Base-by-base conservation (phyloP, 2,113 vertebrate species). In the Columba livia region DNA sequence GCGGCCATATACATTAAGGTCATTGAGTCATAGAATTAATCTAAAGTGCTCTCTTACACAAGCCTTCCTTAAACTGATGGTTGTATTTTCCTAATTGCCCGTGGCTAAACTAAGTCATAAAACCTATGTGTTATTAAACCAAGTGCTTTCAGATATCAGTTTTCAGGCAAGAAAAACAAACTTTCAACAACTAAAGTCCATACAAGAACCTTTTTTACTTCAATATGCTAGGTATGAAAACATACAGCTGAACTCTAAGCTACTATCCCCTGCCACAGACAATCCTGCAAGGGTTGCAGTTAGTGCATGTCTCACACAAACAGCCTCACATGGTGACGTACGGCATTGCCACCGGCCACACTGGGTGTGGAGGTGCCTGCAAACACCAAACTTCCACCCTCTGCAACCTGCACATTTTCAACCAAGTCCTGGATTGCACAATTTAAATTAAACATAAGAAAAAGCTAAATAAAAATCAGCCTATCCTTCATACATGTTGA, bases 271-370 rank as follows among this genome's bases (percentile, higher is more conserved):
- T 78, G 69, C 51, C 54, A 71, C 32, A 66, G 58, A 48, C 21
- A n/a, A 32, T 4, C 62, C 58, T 65, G 24, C 36, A 12, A 8
- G 62, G 17, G 31, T 11, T 67, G 20, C 14, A 60, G 6, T 4
- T 44, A 23, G 13, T 0, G 6, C 7, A 15, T 1, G 0, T 32
- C 61, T 65, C 31, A 15, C 8, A 13, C 3, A 2, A 77, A n/a
- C 19, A 12, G 36, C 10, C 16, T 47, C 21, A 3, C 15, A 5
- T 2, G 15, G 18, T 15, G 20, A 38, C 1, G 1, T 6, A 18
- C 0, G 0, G 23, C 47, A 48, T 6, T 14, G 31, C 56, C 4
- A 2, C 26, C 0, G 0, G 23, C 21, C 18, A 38, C 0, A 0
- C 48, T 51, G 3, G 28, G 15, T 25, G 31, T 0, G 3, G 21